A percentile compares a stretch with the other conserved stretches of the same genome.
These are phyloP conservation scores for Sinhomidia bicolor DNA, from an alignment of 2,888 invertebrate species.

Conservation along the genomic window DNA sequence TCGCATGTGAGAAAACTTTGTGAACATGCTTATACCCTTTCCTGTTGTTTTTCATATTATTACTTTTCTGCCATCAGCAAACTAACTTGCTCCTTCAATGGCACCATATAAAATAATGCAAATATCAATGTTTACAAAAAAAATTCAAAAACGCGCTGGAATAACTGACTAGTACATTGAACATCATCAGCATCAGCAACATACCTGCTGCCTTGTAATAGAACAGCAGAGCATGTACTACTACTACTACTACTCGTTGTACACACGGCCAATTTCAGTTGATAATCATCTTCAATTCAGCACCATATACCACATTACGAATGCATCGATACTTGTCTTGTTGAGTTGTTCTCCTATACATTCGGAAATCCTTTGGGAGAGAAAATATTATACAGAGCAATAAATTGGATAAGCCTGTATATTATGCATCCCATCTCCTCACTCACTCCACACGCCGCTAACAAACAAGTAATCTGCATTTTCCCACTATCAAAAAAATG, in stretches of 20 bases:
- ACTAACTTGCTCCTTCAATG: background rate
- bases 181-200: too few relatives aligned
- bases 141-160: too few relatives aligned
- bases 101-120: constrained; percentile 10
- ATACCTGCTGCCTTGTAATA: too few relatives aligned
- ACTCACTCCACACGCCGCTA: background rate
- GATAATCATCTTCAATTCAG: constrained; percentile 23
- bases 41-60: constrained; percentile 32
- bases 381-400: constrained; percentile 30
- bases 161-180: background rate
- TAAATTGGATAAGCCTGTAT: constrained; percentile 27
- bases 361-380: constrained; percentile 35
- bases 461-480: constrained; percentile 9
- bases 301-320: background rate
- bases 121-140: constrained; percentile 4
- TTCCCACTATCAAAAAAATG: background rate
- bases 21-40: background rate
- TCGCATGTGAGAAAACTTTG: background rate
- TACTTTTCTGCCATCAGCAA: constrained; percentile 47
- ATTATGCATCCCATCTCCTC: background rate
- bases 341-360: background rate
- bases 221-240: too few relatives aligned
- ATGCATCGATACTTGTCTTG: background rate
- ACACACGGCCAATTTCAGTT: background rate
- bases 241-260: too few relatives aligned